These are phyloP conservation scores for Nipponia nippon DNA, from an alignment of 2,113 vertebrate genomes.

Conservation along the genomic window DNA sequence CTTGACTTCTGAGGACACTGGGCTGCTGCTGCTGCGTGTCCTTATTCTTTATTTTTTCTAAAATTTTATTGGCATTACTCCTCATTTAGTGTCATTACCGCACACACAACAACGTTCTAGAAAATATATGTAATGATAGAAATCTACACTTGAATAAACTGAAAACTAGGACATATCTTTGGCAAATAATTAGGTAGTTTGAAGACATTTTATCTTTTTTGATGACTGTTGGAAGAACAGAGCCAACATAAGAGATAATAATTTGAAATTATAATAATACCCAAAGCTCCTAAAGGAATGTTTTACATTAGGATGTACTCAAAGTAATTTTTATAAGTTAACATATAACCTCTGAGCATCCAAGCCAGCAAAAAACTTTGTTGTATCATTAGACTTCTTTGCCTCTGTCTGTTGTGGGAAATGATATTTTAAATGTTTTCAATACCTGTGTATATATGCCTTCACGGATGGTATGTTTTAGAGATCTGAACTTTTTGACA, in stretches of 20 bases:
- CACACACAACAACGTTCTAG: background rate
- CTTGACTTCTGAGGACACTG: background rate
- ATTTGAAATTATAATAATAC: background rate
- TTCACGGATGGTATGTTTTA: background rate
- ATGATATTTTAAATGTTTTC: background rate
- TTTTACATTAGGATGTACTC: background rate
- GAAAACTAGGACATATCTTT: background rate
- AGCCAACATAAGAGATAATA: background rate
- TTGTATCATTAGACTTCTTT: background rate
- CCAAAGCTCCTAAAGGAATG: background rate
- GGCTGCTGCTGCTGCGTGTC: background rate
- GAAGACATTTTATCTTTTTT: background rate
- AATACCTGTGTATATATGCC: fast-evolving
- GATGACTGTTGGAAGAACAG: background rate
- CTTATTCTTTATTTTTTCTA: background rate
- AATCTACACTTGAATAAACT: background rate
- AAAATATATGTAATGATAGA: background rate
- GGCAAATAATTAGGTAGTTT: background rate
- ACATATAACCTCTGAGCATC: background rate
- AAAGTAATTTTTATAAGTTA: background rate
- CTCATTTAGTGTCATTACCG: background rate
- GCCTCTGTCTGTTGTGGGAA: background rate
- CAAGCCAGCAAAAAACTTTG: background rate
- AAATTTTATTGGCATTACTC: background rate
- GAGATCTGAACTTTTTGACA: background rate